phyloP scores from a whole-genome alignment of 1,140 invertebrate genomes.

The Cherax destructor region DNA sequence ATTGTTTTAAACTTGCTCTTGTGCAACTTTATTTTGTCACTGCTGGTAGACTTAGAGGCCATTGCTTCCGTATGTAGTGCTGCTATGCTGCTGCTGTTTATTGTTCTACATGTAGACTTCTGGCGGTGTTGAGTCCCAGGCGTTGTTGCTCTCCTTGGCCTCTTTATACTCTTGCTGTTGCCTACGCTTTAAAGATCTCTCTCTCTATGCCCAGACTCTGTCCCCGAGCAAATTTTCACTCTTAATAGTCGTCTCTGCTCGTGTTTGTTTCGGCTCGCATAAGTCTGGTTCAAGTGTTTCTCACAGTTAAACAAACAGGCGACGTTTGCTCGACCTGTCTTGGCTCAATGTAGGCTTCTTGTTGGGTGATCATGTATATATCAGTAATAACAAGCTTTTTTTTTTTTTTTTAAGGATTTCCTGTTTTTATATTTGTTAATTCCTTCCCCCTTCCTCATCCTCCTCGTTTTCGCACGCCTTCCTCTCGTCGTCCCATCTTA shows the following conservation, averaged over 20 bases:
- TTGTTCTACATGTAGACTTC: no score
- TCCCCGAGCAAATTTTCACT: no score
- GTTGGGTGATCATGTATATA: no score
- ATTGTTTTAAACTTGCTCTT: no score
- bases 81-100: background rate
- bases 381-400: no score
- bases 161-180: background rate
- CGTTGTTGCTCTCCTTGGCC: background rate
- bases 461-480: background rate
- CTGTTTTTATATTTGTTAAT: no score
- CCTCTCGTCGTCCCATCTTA: background rate
- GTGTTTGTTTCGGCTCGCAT: no score
- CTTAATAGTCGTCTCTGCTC: no score
- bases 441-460: background rate
- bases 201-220: background rate
- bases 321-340: no score
- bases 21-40: background rate
- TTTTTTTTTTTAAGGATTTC: background rate
- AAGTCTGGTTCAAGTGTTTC: no score
- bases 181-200: constrained; percentile 4
- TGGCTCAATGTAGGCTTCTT: no score
- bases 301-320: no score
- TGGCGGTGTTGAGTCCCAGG: background rate
- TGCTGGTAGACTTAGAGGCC: background rate
- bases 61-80: background rate